Conservation (phyloP, 2,888 invertebrate genomes). For the Spisula subtruncata region DNA sequence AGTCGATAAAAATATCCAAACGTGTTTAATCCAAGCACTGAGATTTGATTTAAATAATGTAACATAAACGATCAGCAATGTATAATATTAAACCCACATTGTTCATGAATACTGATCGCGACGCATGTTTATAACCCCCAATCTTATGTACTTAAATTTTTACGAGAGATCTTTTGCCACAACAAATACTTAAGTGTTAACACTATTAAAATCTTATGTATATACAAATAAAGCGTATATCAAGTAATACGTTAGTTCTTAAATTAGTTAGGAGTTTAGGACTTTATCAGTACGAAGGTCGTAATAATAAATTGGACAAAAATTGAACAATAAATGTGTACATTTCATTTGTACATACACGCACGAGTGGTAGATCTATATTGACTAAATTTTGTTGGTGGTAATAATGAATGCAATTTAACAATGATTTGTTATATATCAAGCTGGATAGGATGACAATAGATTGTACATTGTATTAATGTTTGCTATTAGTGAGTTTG, state of each 20-base stretch:
- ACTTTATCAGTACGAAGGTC: not conserved
- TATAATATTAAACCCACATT: not conserved
- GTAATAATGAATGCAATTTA: constrained; percentile 47
- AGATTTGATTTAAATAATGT: constrained; percentile 25
- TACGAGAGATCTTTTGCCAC: constrained; percentile 7
- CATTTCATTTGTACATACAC: not conserved
- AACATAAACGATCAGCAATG: not conserved
- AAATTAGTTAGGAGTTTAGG: not conserved
- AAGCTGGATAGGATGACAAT: constrained; percentile 27
- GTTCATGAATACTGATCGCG: not conserved
- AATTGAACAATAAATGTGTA: constrained; percentile 31
- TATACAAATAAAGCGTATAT: constrained; percentile 24
- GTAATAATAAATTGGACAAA: constrained; percentile 2
- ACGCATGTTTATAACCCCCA: not conserved
- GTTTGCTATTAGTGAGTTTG: not conserved
- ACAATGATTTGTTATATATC: constrained; percentile 36
- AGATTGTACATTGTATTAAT: not conserved
- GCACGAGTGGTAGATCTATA: no score
- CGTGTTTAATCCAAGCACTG: constrained; percentile 13
- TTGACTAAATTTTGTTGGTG: constrained; percentile 46
- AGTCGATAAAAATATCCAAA: not conserved
- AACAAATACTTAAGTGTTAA: constrained; percentile 28
- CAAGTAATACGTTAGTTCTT: constrained; percentile 3
- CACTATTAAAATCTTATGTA: constrained; percentile 12
- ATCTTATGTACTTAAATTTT: constrained; percentile 21